Evolutionary conservation across 92 coral and sea anemone genomes (phyloP), one percentile per base, ranked within the genome.

Genomic region (Micromussa lordhowensis): DNA sequence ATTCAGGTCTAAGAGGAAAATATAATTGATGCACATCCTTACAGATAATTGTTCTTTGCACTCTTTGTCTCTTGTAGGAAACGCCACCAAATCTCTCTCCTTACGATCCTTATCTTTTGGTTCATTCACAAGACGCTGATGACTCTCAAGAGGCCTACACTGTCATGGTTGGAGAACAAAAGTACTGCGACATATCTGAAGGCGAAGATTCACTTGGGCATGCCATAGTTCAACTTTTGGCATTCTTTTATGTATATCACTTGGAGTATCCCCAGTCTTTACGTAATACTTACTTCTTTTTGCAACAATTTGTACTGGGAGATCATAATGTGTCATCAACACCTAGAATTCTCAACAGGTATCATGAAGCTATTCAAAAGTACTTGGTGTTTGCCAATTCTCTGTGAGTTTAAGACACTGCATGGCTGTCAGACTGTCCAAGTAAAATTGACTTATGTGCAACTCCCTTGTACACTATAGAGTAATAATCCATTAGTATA

Each of bases 271-370:
- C 88, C 31, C 68, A 77, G 66, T 58, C 82, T 34, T 30, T 74
- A 57, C 69, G 57, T 53, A 85, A 85, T 29, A 51, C 77, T 6
- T 57, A 75, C 53, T 58, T 72, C 13, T 85, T 26, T 75, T 61
- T 85, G 75, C 88, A 85, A 54, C 82, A 59, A 82, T 76, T 85
- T 75, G 74, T 75, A 22, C 51, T 85, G 12, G 88, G 88, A 19
- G 88, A 85, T 57, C 88, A 59, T 78, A 70, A 85, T 75, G 82
- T 76, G 80, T 19, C 89, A 35, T 63, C 77, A 76, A 58, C 58
- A n/a, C 31, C 44, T 55, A 22, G 80, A 68, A 36, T 84, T 21
- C 32, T 77, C 11, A 77, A 77, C 34, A 84, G 88, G 81, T 74
- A 73, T 57, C 82, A 85, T 29, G 57, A 78, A 55, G 57, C 82